Conservation (phyloP, 2,888 invertebrate genomes). For the Chrysolina oricalcia region DNA sequence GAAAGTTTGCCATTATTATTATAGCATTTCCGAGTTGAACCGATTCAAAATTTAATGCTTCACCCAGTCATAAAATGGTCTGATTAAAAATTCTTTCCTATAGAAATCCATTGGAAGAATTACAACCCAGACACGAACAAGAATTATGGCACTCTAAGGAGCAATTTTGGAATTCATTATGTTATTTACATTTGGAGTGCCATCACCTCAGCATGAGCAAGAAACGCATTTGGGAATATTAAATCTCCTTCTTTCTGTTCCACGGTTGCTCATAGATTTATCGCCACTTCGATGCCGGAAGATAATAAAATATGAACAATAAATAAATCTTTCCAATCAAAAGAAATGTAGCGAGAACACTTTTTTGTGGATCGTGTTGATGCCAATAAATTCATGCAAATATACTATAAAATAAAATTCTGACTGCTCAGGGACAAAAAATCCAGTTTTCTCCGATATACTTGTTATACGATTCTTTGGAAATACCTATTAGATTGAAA, state of each 20-base stretch:
- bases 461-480: background rate
- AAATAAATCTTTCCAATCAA: conserved; percentile 22
- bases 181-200: conserved; percentile 57
- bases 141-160: conserved; percentile 58
- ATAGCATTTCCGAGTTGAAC: background rate
- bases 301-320: conserved; percentile 32
- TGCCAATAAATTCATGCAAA: conserved; percentile 5
- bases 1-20: conserved; percentile 13
- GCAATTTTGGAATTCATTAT: conserved; percentile 58
- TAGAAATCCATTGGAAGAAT: conserved; percentile 57
- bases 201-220: conserved; percentile 40
- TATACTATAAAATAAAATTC: background rate
- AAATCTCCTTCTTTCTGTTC: conserved; percentile 37
- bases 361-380: conserved; percentile 17
- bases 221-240: conserved; percentile 49
- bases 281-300: conserved; percentile 11
- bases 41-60: conserved; percentile 21
- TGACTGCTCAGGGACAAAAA: background rate
- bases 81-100: conserved; percentile 48
- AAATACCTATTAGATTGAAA: background rate
- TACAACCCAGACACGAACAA: conserved; percentile 55
- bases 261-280: conserved; percentile 33
- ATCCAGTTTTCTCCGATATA: conserved; percentile 1
- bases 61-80: conserved; percentile 41
- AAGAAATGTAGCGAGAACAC: background rate